Percentiles rank a stretch among this genome's conserved stretches.
These are phyloP conservation scores for Leptinotarsa defecta DNA, from an alignment of 1,140 invertebrate species.

Conservation along the genomic window DNA sequence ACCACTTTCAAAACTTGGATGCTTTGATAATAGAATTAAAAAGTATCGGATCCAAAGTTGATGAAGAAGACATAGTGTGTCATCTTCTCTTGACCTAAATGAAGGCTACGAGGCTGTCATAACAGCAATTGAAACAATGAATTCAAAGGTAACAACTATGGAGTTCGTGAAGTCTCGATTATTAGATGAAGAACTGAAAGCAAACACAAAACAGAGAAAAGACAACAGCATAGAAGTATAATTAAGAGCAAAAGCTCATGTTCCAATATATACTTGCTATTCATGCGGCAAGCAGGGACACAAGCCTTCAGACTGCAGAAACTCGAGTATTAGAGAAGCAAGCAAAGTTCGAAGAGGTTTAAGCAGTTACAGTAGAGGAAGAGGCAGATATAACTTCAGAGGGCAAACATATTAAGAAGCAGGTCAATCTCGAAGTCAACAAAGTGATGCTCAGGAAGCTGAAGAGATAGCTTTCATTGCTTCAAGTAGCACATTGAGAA, in stretches of 20 bases:
- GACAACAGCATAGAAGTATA: not conserved
- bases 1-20: too few relatives aligned
- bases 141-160: conserved; percentile 53
- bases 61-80: too few relatives aligned
- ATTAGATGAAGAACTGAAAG: too few relatives aligned
- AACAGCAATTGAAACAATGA: conserved; percentile 54
- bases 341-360: not conserved
- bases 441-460: too few relatives aligned
- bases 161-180: conserved; percentile 55
- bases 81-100: conserved; percentile 20
- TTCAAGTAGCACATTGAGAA: too few relatives aligned
- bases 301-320: conserved; percentile 16
- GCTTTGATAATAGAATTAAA: too few relatives aligned
- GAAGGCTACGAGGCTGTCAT: conserved; percentile 50
- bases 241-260: not conserved
- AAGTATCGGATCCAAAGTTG: too few relatives aligned
- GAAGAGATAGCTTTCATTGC: too few relatives aligned
- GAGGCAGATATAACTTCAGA: too few relatives aligned
- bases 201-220: not conserved
- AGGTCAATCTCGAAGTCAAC: too few relatives aligned
- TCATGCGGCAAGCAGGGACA: conserved; percentile 23
- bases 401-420: too few relatives aligned
- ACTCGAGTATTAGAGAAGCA: not conserved
- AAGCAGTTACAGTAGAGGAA: too few relatives aligned
- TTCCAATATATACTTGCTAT: conserved; percentile 11